A percentile compares a stretch with the other conserved stretches of the same genome.
Evolutionary conservation across 2,797 vertebrate genomes (phyloP).

Genomic region (Pseudocheirus occidentalis): DNA sequence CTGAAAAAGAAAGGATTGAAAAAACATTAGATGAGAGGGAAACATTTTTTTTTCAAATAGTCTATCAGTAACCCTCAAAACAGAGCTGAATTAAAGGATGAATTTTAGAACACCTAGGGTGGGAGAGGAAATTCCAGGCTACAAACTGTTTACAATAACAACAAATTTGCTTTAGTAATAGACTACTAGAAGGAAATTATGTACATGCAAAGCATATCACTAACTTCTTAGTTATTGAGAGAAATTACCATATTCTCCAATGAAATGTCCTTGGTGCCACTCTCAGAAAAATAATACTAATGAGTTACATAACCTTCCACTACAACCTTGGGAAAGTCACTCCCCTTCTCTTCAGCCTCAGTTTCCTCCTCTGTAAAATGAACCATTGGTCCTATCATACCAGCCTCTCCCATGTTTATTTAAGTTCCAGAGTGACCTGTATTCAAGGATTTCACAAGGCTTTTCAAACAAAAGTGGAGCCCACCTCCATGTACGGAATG

Average conservation of each 20-base stretch:
- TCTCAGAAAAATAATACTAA: background rate
- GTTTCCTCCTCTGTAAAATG: background rate
- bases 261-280: background rate
- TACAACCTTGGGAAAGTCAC: background rate
- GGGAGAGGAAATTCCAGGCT: constrained; percentile 12
- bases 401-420: no score
- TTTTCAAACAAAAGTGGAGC: background rate
- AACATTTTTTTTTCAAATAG: constrained; percentile 67
- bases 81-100: constrained; percentile 54
- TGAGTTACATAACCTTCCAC: background rate
- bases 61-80: constrained; percentile 59
- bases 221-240: background rate
- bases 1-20: constrained; percentile 56
- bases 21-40: constrained; percentile 46
- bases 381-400: background rate
- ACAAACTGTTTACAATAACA: constrained; percentile 51
- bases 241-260: background rate
- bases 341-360: background rate
- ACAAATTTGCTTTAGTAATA: constrained; percentile 35
- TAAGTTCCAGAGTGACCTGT: background rate
- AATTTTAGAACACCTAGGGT: constrained; percentile 52
- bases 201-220: background rate
- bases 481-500: background rate
- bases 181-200: background rate
- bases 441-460: background rate